Conservation (phyloP, 2,797 vertebrate genomes). For the Danio tinwini region DNA sequence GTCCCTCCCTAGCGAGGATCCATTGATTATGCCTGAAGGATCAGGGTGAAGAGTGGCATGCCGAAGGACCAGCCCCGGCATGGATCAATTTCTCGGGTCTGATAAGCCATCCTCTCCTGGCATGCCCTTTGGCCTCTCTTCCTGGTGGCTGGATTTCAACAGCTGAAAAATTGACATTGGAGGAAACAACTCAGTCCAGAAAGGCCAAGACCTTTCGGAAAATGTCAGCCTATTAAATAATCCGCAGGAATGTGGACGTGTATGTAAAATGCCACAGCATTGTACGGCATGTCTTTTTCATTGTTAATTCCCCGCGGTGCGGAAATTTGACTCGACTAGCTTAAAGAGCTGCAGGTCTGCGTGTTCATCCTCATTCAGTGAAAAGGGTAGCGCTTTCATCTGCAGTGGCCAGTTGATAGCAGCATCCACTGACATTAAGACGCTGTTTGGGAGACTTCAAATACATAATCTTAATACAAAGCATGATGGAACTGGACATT, state of each 20-base stretch:
- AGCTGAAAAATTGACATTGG: slow-evolving; percentile 70
- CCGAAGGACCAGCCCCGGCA: slow-evolving; percentile 65
- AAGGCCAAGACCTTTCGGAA: slow-evolving; percentile 81
- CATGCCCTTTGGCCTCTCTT: slow-evolving; percentile 19
- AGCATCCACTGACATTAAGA: neutral
- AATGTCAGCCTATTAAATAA: slow-evolving; percentile 80
- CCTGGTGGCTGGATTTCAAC: slow-evolving; percentile 73
- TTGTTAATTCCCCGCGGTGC: slow-evolving; percentile 60
- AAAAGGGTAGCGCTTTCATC: slow-evolving; percentile 7
- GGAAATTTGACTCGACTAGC: slow-evolving; percentile 31
- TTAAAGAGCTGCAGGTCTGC: slow-evolving; percentile 22
- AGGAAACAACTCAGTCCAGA: slow-evolving; percentile 72
- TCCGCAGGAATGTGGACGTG: slow-evolving; percentile 71
- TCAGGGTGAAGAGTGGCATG: slow-evolving; percentile 64
- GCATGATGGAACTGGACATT: neutral
- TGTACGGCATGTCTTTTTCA: slow-evolving; percentile 63
- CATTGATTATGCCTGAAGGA: slow-evolving; percentile 22
- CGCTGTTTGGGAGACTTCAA: neutral
- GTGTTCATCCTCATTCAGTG: neutral
- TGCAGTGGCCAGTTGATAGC: neutral
- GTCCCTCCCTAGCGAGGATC: neutral
- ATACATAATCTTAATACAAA: slow-evolving; percentile 15
- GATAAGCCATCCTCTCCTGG: slow-evolving; percentile 52
- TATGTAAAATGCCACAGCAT: slow-evolving; percentile 75
- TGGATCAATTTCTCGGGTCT: slow-evolving; percentile 63